Percentiles rank a stretch among this genome's conserved stretches.
phyloP scores from a whole-genome alignment of 1,140 invertebrate species.

The Drosophila leontia region DNA sequence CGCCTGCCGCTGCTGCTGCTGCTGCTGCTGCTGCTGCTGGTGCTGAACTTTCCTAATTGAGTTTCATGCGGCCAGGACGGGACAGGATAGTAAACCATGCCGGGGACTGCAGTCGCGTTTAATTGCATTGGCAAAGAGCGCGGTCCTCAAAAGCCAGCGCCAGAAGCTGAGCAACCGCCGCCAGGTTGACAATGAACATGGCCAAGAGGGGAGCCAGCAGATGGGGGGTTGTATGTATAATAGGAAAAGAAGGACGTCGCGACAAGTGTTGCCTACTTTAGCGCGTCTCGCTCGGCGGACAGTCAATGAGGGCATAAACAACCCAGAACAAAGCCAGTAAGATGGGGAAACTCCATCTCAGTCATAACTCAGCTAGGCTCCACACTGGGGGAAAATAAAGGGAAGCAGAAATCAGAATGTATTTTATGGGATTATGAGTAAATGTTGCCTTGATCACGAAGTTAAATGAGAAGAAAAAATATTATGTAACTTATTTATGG shows the following conservation, averaged over 20 bases:
- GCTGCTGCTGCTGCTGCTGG: slow-evolving; percentile 6
- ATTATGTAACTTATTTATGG: too few species aligned
- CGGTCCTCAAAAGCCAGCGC: slow-evolving; percentile 51
- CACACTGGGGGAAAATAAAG: slow-evolving; percentile 14
- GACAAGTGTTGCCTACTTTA: slow-evolving; percentile 53
- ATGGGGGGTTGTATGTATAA: neutral
- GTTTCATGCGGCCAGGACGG: slow-evolving; percentile 58
- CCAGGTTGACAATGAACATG: slow-evolving; percentile 43
- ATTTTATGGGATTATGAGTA: neutral
- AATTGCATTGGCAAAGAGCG: slow-evolving; percentile 73
- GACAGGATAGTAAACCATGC: slow-evolving; percentile 41
- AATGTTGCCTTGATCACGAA: too few species aligned
- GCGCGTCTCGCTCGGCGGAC: slow-evolving; percentile 12
- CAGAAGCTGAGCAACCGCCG: slow-evolving; percentile 28
- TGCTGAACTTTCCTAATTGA: slow-evolving; percentile 73
- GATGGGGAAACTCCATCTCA: neutral
- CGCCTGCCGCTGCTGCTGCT: neutral
- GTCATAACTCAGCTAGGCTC: slow-evolving; percentile 9
- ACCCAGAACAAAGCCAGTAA: slow-evolving; percentile 15
- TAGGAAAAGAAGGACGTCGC: slow-evolving; percentile 3
- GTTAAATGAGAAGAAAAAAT: too few species aligned
- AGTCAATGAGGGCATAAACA: slow-evolving; percentile 47
- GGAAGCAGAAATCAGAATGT: neutral
- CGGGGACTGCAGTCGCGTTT: slow-evolving; percentile 62
- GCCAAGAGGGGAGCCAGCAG: neutral